Percentiles rank a stretch among this genome's conserved stretches.
Conservation (phyloP, 2,888 invertebrate genomes). For the Andrena praecox region DNA sequence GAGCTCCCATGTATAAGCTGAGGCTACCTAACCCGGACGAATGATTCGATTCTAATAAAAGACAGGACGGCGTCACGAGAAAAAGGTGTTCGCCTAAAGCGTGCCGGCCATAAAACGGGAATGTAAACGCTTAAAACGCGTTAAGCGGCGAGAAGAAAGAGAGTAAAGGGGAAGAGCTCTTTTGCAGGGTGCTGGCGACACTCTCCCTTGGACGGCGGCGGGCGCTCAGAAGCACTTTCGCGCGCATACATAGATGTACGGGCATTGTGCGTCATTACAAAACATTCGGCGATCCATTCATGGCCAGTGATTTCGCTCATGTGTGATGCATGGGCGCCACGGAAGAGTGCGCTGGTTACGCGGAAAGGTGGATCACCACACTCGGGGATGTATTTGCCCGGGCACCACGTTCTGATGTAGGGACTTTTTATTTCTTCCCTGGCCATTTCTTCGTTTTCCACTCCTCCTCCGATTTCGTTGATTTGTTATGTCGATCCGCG, state of each 20-base stretch:
- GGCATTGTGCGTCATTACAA: constrained; percentile 68
- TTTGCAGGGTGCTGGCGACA: constrained; percentile 29
- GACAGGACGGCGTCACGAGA: neutral
- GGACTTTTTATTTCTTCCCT: neutral
- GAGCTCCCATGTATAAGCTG: too few species aligned
- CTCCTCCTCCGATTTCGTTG: neutral
- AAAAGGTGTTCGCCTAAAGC: neutral
- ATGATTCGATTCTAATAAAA: constrained; percentile 28
- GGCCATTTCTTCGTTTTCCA: neutral
- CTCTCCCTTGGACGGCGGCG: neutral
- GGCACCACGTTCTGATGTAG: neutral
- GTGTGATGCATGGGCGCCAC: constrained; percentile 11
- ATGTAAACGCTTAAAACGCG: constrained; percentile 54
- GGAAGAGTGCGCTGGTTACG: constrained; percentile 7
- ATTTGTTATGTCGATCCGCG: neutral
- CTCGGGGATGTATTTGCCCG: constrained; percentile 7
- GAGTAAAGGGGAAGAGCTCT: constrained; percentile 27
- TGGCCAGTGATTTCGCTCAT: constrained; percentile 47
- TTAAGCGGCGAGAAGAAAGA: constrained; percentile 40
- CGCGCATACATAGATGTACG: constrained; percentile 20
- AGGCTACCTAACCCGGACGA: neutral
- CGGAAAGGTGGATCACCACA: constrained; percentile 11
- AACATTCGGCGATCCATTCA: constrained; percentile 71
- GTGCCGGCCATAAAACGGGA: constrained; percentile 16
- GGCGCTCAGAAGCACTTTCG: constrained; percentile 52